phyloP scores from a whole-genome alignment of 2,113 vertebrate species.

The Morphnarchus princeps region DNA sequence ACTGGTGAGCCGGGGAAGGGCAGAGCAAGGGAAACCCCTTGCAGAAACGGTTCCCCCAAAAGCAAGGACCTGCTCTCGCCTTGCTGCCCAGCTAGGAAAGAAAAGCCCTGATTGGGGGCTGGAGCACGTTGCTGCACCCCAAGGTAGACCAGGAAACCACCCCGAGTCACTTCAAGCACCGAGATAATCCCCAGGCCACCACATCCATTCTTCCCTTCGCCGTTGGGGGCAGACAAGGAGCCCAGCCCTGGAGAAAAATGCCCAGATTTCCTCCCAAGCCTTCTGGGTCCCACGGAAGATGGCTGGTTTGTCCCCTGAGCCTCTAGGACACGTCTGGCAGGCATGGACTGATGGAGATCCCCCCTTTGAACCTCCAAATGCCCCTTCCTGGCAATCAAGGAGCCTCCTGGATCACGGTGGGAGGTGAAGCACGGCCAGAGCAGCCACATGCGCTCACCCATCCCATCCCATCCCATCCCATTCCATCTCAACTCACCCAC shows the following conservation, averaged over 20 bases:
- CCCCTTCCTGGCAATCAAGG: background rate
- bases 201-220: background rate
- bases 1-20: fast-evolving
- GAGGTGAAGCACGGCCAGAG: background rate
- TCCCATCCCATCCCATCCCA: background rate
- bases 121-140: background rate
- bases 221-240: fast-evolving
- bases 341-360: background rate
- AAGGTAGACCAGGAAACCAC: background rate
- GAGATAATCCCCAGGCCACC: background rate
- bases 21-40: background rate
- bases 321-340: background rate
- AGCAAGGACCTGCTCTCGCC: background rate
- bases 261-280: background rate
- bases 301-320: background rate
- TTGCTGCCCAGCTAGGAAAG: background rate
- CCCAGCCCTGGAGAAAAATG: background rate
- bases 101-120: background rate
- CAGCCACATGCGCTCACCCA: fast-evolving
- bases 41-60: background rate
- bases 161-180: background rate
- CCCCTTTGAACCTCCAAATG: background rate
- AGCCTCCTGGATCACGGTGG: background rate
- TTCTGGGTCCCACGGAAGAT: background rate
- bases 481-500: background rate